phyloP scores from a whole-genome alignment of 2,113 vertebrate genomes.

The Anseranas semipalmata region DNA sequence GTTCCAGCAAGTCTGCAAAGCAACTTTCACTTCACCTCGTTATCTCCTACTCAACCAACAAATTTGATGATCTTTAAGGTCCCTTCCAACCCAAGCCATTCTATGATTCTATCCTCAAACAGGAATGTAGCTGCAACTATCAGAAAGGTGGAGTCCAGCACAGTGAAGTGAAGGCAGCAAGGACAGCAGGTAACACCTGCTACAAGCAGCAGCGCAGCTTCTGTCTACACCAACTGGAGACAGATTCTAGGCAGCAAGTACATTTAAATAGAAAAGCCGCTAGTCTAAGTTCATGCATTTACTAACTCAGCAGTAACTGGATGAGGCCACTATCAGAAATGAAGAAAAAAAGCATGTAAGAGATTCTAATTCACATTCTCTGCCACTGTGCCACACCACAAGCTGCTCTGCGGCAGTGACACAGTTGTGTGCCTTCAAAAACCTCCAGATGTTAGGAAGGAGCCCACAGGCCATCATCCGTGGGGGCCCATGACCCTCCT shows the following conservation, averaged over 20 bases:
- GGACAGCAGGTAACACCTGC: neutral
- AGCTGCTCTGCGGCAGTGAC: neutral
- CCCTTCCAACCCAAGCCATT: too few species aligned
- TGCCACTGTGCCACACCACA: rapidly evolving
- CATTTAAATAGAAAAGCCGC: rapidly evolving
- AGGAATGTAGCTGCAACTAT: neutral
- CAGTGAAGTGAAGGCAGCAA: neutral
- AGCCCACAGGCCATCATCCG: neutral
- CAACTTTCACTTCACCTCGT: neutral
- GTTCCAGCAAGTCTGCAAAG: neutral
- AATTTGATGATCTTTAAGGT: too few species aligned
- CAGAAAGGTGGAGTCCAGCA: neutral
- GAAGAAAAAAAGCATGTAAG: neutral
- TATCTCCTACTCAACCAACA: neutral
- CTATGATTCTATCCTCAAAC: neutral
- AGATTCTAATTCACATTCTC: rapidly evolving
- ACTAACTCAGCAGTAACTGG: neutral
- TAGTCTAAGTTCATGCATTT: neutral
- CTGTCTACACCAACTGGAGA: neutral
- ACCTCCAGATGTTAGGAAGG: neutral
- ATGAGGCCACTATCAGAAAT: neutral
- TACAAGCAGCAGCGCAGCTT: neutral
- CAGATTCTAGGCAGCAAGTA: neutral
- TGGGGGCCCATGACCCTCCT: neutral
- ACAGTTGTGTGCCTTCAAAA: neutral